Base-by-base conservation (phyloP, 2,113 vertebrate genomes). In the Alosa alosa region DNA sequence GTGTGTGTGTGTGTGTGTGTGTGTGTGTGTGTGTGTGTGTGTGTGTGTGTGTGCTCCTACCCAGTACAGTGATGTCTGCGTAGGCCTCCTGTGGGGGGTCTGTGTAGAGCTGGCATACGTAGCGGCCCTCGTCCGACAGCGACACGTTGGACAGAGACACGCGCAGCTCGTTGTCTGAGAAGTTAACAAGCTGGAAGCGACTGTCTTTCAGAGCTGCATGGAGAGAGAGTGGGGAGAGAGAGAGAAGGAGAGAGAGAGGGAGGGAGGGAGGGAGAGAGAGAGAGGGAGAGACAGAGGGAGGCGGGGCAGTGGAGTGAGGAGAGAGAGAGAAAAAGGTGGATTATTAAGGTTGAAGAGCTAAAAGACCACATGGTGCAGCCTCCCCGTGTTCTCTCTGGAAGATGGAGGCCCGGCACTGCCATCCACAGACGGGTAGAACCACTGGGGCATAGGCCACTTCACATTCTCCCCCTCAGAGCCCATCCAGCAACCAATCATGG, bases 131-230 rank as follows among this genome's bases (percentile, higher is more conserved):
- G 15, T 99, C 98, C 82, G 97, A 97, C 89, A 99, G 94, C 47
- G 98, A 99, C 94, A 99, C 98, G 18, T 99, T 99, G n/a, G 98
- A 99, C 94, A 99, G 90, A 4, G 98, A 99, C 88, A 99, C 98
- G 55, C 96, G 95, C 86, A 99, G 96, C 93, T 99, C 98, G 52
- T 98, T 99, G 96, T 98, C 99, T 84, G 98, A 98, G 96, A 99
- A 99, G 96, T 99, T 99, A 94, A 99, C 97, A 96, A 99, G 93
- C 97, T 99, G 98, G 95, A 99, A 99, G 91, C 98, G 96, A 95
- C 97, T 97, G 96, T 99, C 98, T 95, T 99, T 99, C 94, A 99
- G 93, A 18, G 98, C 98, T 99, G 96, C 83, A 89, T 90, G 90
- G 87, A 91, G 90, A 90, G 88, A 41, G 78, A 31, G 83, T 89